Base-by-base conservation (phyloP, 2,888 invertebrate species). In the Diplolepis rosae region DNA sequence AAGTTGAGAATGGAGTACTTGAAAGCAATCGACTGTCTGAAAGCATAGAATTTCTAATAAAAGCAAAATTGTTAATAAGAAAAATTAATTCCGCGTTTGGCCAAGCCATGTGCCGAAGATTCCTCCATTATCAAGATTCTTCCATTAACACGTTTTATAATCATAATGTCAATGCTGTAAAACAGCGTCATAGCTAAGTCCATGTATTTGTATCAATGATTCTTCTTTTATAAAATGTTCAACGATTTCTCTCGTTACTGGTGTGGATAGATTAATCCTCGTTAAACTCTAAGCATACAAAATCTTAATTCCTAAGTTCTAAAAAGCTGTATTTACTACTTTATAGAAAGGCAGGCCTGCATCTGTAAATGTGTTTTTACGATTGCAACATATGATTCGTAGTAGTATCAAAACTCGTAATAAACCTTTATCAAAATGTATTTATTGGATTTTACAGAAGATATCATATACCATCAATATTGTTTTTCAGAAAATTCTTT, bases 81-180 rank as follows among this genome's bases (percentile, higher is more conserved):
- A 30, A 9, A 6, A 52, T 52, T 15, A 15, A n/a, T 28, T 52
- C 30, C 27, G 30, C 52, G 4, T 9, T 52, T 15, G 30, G 52
- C 30, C 30, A 15, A 52, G 52, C 52, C 30, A 52, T 24, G 22
- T 27, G 42, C 18, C 9, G 28, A 15, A 11, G 15, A 52, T n/a
- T n/a, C n/a, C n/a, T n/a, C n/a, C n/a, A n/a, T n/a, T n/a, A 30
- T 30, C 7, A 28, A 30, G 30, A 30, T 15, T 30, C 52, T 30
- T 52, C 52, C 52, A 27, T 52, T 15, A 52, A 11, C 52, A 28
- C 30, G 30, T 52, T 52, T 52, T 28, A 52, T 52, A 52, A 52
- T 52, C 52, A n/a, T 52, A 50, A 50, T 50, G 24, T 50, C 27
- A 52, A 52, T 30, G 52, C 52, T 52, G 52, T 52, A n/a, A 28